These are phyloP conservation scores for Nomada fabriciana DNA, from an alignment of 2,888 invertebrate species.

Conservation along the genomic window DNA sequence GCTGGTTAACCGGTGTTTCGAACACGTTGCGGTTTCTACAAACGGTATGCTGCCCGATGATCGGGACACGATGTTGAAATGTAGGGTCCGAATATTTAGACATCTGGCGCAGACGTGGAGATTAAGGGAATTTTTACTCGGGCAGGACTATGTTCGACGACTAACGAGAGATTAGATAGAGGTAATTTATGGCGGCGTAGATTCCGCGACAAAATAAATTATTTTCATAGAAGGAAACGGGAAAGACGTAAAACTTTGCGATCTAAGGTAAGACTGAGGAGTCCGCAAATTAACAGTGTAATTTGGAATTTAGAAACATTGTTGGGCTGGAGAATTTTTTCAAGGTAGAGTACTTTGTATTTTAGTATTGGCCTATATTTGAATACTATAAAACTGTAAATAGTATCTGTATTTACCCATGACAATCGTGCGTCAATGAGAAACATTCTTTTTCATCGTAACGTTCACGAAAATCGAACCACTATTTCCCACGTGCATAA, in stretches of 20 bases:
- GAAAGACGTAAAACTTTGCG: no score
- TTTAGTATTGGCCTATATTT: no score
- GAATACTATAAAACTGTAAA: conserved; percentile 1
- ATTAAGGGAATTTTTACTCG: neutral
- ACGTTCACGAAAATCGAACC: conserved; percentile 15
- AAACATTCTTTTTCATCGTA: neutral
- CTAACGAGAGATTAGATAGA: neutral
- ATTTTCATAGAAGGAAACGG: no score
- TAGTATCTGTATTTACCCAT: neutral
- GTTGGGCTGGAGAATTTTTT: no score
- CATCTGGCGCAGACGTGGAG: neutral
- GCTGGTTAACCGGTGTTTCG: conserved; percentile 59
- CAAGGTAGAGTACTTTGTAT: no score
- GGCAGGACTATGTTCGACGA: neutral
- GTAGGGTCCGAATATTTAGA: conserved; percentile 5
- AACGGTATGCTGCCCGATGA: conserved; percentile 38
- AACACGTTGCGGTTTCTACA: conserved; percentile 57
- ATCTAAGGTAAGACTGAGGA: no score
- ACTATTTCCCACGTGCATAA: conserved; percentile 38
- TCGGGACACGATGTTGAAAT: conserved; percentile 4
- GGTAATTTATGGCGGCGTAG: neutral
- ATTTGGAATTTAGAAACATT: no score
- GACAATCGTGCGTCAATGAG: neutral
- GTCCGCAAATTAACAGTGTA: no score
- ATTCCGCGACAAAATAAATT: no score